Evolutionary conservation across 2,113 vertebrate species (phyloP), one percentile per base, ranked within the genome.

Genomic region (Rousettus leschenaultii): DNA sequence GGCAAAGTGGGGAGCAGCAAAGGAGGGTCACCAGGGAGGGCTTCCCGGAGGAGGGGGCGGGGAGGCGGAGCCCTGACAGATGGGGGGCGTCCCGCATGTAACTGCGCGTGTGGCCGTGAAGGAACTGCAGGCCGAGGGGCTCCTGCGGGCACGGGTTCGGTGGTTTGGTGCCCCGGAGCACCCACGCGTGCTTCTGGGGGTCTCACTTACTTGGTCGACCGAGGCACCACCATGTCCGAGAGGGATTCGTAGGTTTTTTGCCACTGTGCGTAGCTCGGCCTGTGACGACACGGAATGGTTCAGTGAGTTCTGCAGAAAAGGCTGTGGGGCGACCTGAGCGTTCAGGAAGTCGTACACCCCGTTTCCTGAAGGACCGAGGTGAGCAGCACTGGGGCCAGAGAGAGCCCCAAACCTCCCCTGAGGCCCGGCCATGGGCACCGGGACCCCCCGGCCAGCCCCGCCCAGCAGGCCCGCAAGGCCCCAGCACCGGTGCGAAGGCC

Each of bases 191-290:
- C 4, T 43, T 43, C 35, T n/a, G n/a, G n/a, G n/a, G 87, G 85
- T 82, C 66, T 96, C 75, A 98, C 99, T 99, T 98, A 99, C 99
- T 99, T 99, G 97, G 99, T 99, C 14, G 99, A 99, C 87, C 99
- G 99, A 38, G 99, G 99, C 74, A 99, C 99, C 89, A 99, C 99
- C 98, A 99, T 99, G 86, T 99, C 98, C 0, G 99, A 99, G 78
- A 99, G 98, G 2, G 99, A 99, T 97, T 99, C 99, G 4, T 99
- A 99, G 57, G 98, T 99, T 98, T 98, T 99, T 97, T 99, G 99
- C 99, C 99, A 99, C 40, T 98, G 98, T 13, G 40, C 0, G 0
- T 99, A 99, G 92, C 97, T 98, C 43, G 97, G 97, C 96, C 99
- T 99, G 97, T 43, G 38, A 93, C 73, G n/a, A 98, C 1, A 95